Conservation (phyloP, 2,113 vertebrate species). For the Myiopsitta monachus region DNA sequence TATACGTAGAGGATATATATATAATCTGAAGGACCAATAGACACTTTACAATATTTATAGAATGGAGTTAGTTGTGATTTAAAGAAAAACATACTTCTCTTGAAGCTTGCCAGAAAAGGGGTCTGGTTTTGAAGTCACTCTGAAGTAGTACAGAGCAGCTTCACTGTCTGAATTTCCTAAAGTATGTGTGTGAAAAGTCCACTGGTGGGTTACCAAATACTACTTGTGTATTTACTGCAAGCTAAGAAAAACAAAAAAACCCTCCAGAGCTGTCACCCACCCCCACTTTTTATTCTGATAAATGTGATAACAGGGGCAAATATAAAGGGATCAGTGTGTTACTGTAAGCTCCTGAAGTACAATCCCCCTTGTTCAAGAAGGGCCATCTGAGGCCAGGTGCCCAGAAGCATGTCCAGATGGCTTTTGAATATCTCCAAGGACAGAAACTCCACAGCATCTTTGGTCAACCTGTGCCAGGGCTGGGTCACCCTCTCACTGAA, state of each 20-base stretch:
- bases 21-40: background rate
- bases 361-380: background rate
- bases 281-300: background rate
- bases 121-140: background rate
- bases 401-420: background rate
- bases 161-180: background rate
- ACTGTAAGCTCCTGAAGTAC: background rate
- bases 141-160: background rate
- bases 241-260: background rate
- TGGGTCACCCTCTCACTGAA: background rate
- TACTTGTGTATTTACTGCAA: background rate
- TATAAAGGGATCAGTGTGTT: background rate
- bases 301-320: background rate
- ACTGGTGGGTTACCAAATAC: background rate
- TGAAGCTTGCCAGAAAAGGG: background rate
- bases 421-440: background rate
- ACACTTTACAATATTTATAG: background rate
- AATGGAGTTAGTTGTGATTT: background rate
- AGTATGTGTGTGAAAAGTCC: background rate
- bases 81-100: background rate
- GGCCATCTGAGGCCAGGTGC: background rate
- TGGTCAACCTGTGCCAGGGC: background rate
- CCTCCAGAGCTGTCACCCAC: background rate
- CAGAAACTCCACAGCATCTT: background rate
- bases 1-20: background rate